These are phyloP conservation scores for Ommatoiulus sabulosus DNA, from an alignment of 2,888 invertebrate species.

Conservation along the genomic window DNA sequence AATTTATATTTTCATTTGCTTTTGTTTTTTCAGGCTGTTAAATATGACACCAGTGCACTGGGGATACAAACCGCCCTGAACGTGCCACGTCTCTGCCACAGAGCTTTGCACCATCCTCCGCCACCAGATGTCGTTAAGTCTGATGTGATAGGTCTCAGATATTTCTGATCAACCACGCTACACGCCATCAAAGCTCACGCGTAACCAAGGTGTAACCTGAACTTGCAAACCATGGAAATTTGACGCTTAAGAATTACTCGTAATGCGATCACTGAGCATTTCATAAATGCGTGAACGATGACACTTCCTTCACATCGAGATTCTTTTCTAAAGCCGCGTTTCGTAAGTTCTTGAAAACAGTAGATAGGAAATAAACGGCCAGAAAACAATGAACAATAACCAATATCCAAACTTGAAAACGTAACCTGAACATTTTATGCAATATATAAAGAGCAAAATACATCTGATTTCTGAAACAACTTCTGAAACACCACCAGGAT, in stretches of 20 bases:
- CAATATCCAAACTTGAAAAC: neutral
- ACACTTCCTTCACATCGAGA: neutral
- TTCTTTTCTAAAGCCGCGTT: no score
- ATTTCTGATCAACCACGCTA: slow-evolving; percentile 27
- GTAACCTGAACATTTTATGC: neutral
- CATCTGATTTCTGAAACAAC: neutral
- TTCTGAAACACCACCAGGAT: no score
- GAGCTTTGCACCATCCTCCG: slow-evolving; percentile 40
- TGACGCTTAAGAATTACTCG: no score
- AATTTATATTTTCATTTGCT: neutral
- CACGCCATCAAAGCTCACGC: neutral
- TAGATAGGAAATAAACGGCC: neutral
- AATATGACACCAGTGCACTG: slow-evolving; percentile 52
- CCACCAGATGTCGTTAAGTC: slow-evolving; percentile 56
- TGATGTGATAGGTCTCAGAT: slow-evolving; percentile 54
- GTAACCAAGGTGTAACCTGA: no score
- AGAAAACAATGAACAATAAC: neutral
- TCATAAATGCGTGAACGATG: neutral
- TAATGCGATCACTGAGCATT: no score
- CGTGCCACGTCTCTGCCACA: slow-evolving; percentile 42
- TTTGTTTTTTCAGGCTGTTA: slow-evolving; percentile 51
- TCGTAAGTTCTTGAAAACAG: no score
- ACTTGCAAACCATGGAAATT: no score
- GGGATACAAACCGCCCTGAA: slow-evolving; percentile 56
- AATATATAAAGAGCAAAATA: neutral